These are phyloP conservation scores for Syrista parreyssii DNA, from an alignment of 2,888 invertebrate species.

Conservation along the genomic window DNA sequence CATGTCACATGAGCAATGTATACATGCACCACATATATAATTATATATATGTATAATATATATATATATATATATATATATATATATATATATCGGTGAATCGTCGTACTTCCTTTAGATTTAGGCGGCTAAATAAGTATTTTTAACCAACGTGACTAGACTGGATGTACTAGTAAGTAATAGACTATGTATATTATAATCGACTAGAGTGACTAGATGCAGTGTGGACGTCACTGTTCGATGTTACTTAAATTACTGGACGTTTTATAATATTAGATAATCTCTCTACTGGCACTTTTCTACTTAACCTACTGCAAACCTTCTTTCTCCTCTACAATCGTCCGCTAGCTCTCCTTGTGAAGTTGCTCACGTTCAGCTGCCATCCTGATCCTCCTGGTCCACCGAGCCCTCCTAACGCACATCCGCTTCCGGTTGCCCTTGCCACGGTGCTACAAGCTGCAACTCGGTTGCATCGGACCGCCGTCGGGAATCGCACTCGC, in stretches of 20 bases:
- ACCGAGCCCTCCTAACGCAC: not conserved
- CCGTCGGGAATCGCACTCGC: not conserved
- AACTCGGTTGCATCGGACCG: not conserved
- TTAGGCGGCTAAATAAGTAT: slow-evolving; percentile 47
- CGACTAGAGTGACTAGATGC: slow-evolving; percentile 64
- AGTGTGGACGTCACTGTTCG: slow-evolving; percentile 61
- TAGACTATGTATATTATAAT: slow-evolving; percentile 37
- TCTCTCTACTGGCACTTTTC: slow-evolving; percentile 64
- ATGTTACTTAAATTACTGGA: slow-evolving; percentile 64
- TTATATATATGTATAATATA: not conserved
- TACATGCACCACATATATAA: not conserved
- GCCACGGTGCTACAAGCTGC: slow-evolving; percentile 14
- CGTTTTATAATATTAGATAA: slow-evolving; percentile 58
- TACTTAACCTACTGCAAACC: slow-evolving; percentile 62
- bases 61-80: not conserved
- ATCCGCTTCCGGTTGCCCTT: not conserved
- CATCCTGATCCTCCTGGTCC: slow-evolving; percentile 14
- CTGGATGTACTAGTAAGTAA: slow-evolving; percentile 8
- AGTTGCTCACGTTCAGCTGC: slow-evolving; percentile 6
- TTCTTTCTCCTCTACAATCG: slow-evolving; percentile 13
- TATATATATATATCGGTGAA: not conserved
- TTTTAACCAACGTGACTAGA: slow-evolving; percentile 54
- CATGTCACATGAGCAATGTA: not conserved
- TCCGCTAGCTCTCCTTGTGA: slow-evolving; percentile 28
- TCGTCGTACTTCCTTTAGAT: slow-evolving; percentile 22